phyloP scores from a whole-genome alignment of 2,888 invertebrate genomes.

The Dusona sp. region DNA sequence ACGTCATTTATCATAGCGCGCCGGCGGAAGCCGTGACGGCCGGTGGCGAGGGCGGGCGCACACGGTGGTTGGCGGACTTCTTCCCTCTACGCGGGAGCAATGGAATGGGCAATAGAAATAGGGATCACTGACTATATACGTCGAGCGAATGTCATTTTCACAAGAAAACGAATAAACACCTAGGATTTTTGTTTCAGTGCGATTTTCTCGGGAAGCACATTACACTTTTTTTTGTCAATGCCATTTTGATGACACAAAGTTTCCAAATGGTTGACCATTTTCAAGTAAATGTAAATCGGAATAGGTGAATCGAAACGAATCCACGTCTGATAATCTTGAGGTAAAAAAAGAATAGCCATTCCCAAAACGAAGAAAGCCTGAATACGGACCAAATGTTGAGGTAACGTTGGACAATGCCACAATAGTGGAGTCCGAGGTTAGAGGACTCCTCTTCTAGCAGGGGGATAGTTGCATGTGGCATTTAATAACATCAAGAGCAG shows the following conservation, averaged over 20 bases:
- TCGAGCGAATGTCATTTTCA: conserved; percentile 43
- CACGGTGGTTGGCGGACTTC: conserved; percentile 57
- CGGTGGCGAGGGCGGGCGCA: conserved; percentile 69
- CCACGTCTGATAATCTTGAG: background rate
- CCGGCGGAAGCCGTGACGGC: conserved; percentile 73
- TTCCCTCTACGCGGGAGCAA: conserved; percentile 47
- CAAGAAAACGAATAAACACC: conserved; percentile 56
- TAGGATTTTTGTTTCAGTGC: conserved; percentile 38
- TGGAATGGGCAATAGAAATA: conserved; percentile 54
- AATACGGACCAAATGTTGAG: conserved; percentile 1
- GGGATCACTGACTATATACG: conserved; percentile 33
- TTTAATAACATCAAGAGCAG: conserved; percentile 67
- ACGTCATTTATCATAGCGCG: conserved; percentile 86
- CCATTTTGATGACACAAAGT: background rate
- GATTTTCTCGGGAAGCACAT: background rate
- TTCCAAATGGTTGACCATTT: background rate
- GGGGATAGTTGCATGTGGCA: conserved; percentile 30
- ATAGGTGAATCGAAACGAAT: background rate
- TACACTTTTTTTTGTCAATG: background rate
- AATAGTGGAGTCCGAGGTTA: background rate
- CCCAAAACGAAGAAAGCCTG: background rate
- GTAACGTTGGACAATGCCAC: conserved; percentile 2
- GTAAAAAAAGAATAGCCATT: background rate
- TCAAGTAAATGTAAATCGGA: background rate
- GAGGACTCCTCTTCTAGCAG: background rate